Percentiles rank a stretch among this genome's conserved stretches.
Conservation (phyloP, 2,888 invertebrate genomes). For the Dorcus parallelipipedus region DNA sequence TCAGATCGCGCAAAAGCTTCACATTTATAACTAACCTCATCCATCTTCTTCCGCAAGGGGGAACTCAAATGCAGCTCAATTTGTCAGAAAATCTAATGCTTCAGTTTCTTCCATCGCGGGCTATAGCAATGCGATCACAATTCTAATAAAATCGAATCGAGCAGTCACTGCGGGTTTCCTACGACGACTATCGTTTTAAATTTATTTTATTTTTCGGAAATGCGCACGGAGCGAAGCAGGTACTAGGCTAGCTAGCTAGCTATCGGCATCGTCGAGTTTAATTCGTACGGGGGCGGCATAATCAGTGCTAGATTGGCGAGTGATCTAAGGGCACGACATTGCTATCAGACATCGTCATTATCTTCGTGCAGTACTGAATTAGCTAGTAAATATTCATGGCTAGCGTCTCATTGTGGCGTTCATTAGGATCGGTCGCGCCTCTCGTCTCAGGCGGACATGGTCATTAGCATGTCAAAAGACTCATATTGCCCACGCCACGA, state of each 20-base stretch:
- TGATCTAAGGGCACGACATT: conserved; percentile 29
- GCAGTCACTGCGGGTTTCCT: conserved; percentile 27
- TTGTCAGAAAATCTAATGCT: conserved; percentile 54
- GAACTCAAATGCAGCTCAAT: conserved; percentile 53
- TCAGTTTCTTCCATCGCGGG: conserved; percentile 31
- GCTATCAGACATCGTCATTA: conserved; percentile 43
- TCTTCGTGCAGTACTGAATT: conserved; percentile 43
- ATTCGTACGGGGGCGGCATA: conserved; percentile 37
- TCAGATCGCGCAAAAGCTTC: conserved; percentile 51
- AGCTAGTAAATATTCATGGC: conserved; percentile 54
- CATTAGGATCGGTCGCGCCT: conserved; percentile 37
- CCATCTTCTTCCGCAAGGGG: conserved; percentile 50
- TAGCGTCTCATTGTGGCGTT: conserved; percentile 42
- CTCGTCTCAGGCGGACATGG: conserved; percentile 28
- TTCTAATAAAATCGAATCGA: conserved; percentile 33
- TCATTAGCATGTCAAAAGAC: conserved; percentile 37
- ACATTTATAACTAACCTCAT: conserved; percentile 56
- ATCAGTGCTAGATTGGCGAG: conserved; percentile 37
- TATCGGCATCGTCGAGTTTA: conserved; percentile 6
- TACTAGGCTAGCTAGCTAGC: not conserved
- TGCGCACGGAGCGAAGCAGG: conserved; percentile 17
- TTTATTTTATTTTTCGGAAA: conserved; percentile 30
- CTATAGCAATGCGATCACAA: conserved; percentile 27
- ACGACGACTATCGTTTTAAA: conserved; percentile 28
- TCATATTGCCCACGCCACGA: conserved; percentile 27